Conservation (phyloP, 2,113 vertebrate species). For the Tautogolabrus adspersus region DNA sequence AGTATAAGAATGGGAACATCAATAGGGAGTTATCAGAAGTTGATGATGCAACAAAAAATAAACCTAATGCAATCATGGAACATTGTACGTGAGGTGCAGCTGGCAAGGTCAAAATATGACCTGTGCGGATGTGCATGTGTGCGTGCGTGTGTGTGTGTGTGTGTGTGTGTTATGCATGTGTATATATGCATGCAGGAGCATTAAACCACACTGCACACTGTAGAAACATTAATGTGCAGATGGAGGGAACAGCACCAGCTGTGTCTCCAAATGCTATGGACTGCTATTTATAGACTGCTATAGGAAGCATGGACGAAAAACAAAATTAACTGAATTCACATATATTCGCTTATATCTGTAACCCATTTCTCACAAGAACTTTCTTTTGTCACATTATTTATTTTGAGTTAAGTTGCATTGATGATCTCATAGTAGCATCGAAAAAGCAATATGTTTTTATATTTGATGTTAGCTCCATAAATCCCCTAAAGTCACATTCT, state of each 20-base stretch:
- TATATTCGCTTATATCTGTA: background rate
- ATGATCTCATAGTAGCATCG: background rate
- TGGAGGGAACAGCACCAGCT: constrained; percentile 68
- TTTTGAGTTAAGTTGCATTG: background rate
- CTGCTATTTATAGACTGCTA: constrained; percentile 47
- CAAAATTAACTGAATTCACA: background rate
- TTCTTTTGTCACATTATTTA: background rate
- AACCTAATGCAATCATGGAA: constrained; percentile 33
- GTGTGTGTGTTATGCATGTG: constrained; percentile 1
- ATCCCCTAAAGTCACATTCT: background rate
- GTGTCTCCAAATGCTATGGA: constrained; percentile 56
- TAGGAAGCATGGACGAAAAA: constrained; percentile 11
- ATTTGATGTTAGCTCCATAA: background rate
- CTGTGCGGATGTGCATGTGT: background rate
- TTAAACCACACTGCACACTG: constrained; percentile 27
- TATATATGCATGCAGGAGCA: constrained; percentile 14
- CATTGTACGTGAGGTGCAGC: constrained; percentile 33
- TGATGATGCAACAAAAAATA: constrained; percentile 43
- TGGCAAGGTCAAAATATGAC: constrained; percentile 30
- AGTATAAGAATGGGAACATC: constrained; percentile 2
- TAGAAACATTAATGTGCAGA: constrained; percentile 44
- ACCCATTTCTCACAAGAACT: background rate
- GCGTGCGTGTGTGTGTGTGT: constrained; percentile 2
- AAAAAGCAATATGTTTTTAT: background rate
- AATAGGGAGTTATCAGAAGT: constrained; percentile 36